phyloP scores from a whole-genome alignment of 2,797 vertebrate species.

The Halcyon badia region DNA sequence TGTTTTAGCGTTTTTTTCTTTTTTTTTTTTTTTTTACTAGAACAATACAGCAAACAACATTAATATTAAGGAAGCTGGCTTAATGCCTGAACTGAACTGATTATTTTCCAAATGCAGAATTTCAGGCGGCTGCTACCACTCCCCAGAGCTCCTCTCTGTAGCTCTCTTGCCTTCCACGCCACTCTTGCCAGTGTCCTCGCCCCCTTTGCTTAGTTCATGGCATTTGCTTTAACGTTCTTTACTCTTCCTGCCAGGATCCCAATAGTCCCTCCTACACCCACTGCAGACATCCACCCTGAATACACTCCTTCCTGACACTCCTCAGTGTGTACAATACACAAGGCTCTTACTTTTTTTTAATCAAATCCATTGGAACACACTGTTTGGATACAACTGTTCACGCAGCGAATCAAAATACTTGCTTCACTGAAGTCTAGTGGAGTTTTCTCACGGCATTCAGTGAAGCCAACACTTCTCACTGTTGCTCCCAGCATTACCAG shows the following conservation, averaged over 20 bases:
- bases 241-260: background rate
- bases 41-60: background rate
- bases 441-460: background rate
- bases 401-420: background rate
- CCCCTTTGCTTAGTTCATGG: background rate
- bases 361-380: background rate
- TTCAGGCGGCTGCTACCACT: background rate
- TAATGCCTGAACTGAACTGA: background rate
- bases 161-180: background rate
- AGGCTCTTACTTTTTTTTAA: background rate
- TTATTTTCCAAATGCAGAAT: background rate
- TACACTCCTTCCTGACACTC: background rate
- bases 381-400: background rate
- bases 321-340: background rate
- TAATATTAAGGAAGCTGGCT: background rate
- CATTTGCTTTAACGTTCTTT: background rate
- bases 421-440: background rate
- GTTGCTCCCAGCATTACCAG: background rate
- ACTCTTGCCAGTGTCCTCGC: background rate
- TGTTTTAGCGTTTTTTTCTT: background rate
- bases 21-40: background rate
- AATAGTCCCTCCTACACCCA: background rate
- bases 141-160: background rate
- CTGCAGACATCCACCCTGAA: background rate
- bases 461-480: background rate